Evolutionary conservation across 2,113 vertebrate species (phyloP).

Genomic region (Struthio camelus): DNA sequence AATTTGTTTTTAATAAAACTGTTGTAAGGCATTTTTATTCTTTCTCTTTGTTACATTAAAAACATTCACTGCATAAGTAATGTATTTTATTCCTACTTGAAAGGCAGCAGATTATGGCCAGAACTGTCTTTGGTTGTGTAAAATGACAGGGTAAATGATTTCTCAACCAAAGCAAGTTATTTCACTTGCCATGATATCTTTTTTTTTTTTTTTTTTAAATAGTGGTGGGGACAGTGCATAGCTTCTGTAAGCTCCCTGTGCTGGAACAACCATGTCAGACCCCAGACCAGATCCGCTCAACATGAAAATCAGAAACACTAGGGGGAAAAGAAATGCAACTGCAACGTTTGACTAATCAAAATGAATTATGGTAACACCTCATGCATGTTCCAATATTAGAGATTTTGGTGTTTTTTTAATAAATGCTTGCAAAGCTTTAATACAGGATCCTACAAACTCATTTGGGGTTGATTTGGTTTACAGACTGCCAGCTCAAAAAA

Average conservation of each 20-base stretch:
- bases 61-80: conserved; percentile 83
- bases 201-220: neutral
- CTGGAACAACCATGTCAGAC: neutral
- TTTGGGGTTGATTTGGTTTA: neutral
- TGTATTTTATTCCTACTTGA: conserved; percentile 76
- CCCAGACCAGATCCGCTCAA: neutral
- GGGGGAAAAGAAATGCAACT: neutral
- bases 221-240: neutral
- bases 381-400: neutral
- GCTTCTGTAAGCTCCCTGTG: neutral
- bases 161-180: conserved; percentile 54
- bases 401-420: neutral
- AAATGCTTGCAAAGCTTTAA: neutral
- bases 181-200: conserved; percentile 32
- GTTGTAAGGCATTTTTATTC: conserved; percentile 83
- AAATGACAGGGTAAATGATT: conserved; percentile 51
- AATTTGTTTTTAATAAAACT: conserved; percentile 90
- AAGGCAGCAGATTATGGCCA: conserved; percentile 76
- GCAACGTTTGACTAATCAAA: neutral
- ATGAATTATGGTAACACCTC: neutral
- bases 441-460: neutral
- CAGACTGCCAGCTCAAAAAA: neutral
- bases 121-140: conserved; percentile 56
- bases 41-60: conserved; percentile 83
- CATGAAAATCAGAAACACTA: neutral